Conservation (phyloP, 2,797 vertebrate genomes). For the Selene dorsalis region DNA sequence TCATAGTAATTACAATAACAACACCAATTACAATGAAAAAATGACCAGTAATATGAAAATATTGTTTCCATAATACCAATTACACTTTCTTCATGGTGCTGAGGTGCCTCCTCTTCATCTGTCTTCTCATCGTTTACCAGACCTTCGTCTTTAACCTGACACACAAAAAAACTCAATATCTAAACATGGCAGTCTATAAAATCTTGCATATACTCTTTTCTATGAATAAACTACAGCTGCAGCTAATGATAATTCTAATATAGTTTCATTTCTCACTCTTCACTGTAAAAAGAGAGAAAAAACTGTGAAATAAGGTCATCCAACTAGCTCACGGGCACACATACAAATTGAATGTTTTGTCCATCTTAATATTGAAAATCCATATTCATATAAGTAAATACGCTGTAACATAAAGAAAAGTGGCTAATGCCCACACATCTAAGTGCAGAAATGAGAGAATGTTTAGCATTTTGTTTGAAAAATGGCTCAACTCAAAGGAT, state of each 20-base stretch:
- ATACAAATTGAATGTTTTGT: background rate
- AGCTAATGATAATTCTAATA: background rate
- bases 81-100: slow-evolving; percentile 75
- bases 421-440: background rate
- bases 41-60: background rate
- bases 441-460: background rate
- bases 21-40: background rate
- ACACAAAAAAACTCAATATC: slow-evolving; percentile 19
- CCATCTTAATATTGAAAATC: background rate
- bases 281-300: background rate
- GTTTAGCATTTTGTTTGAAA: background rate
- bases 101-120: slow-evolving; percentile 67
- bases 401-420: background rate
- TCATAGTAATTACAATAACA: slow-evolving; percentile 14
- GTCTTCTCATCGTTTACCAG: slow-evolving; percentile 74
- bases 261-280: background rate
- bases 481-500: background rate
- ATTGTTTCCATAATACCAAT: slow-evolving; percentile 74
- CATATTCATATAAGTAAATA: background rate
- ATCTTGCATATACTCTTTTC: background rate
- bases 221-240: background rate
- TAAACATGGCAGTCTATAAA: background rate
- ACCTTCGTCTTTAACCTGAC: slow-evolving; percentile 85
- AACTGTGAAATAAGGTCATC: background rate
- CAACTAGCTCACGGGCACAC: background rate